Evolutionary conservation across 2,888 invertebrate species (phyloP), one percentile per base, ranked within the genome.

Genomic region (Parelbella ahira): DNA sequence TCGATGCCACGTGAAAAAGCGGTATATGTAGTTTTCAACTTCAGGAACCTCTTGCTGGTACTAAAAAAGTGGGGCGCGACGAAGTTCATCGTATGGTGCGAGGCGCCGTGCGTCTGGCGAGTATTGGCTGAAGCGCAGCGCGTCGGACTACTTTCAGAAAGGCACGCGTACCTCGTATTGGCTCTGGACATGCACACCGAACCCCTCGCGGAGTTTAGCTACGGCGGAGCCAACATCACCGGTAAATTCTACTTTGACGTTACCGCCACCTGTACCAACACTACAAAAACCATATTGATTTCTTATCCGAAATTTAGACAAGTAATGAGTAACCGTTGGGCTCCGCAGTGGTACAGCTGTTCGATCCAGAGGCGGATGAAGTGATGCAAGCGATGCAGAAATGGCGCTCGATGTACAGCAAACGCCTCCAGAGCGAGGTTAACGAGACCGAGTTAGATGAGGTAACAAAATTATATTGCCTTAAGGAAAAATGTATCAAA

Each of bases 61-160:
- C 61, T 84, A 42, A 84, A 84, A 59, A 77, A 79, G 51, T 63
- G 67, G 5, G 71, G 73, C 19, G 58, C 60, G 36, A 61, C 47
- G 23, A 63, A 68, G 34, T 79, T 78, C 63, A 58, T 78, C 5
- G 63, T 80, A 49, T 78, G 78, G 78, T 72, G 78, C 62, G 54
- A 45, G 4, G 73, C 74, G 46, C 66, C 46, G 63, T 68, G 72
- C 62, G 55, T 66, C 48, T 54, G 54, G 54, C 73, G 74, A 49
- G 81, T 82, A 63, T 65, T 84, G 62, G 72, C 68, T 45, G 78
- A 77, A 47, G 81, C 83, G 55, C 80, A 79, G 68, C 77, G 80
- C 58, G 83, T 67, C 46, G 84, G 84, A n/a, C 63, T 86, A 65
- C 72, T 79, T 47, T 58, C 64, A 19, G 65, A 63, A 55, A 63